Base-by-base conservation (phyloP, 2,797 vertebrate species). In the Megalops cyprinoides region DNA sequence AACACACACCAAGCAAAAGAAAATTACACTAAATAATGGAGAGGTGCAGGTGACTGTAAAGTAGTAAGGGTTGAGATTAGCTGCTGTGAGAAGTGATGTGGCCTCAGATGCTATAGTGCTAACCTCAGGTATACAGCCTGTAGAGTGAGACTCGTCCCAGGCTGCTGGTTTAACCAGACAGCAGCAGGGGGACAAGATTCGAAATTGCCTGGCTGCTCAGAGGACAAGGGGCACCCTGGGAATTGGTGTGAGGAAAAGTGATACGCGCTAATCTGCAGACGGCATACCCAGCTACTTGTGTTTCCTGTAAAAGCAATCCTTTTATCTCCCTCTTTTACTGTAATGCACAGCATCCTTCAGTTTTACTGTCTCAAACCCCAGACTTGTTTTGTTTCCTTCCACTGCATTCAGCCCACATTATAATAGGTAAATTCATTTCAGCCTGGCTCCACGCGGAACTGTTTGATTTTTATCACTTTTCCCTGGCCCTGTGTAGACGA, bases 281-380 rank as follows among this genome's bases (percentile, higher is more conserved):
- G 28, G 44, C 31, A 76, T 58, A 44, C 65, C 23, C 14, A 56
- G 44, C 81, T 62, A 60, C 89, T 92, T 86, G 84, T 79, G 88
- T 90, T 92, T 85, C 87, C 82, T 85, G 83, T 79, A 93, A 92
- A 91, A 91, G 90, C 89, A 84, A 86, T 83, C 82, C 86, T 90
- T 92, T 90, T 86, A 86, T 77, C 34, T 18, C 65, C 7, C 0
- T 62, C 31, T 62, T 28, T 31, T 28, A 14, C 42, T n/a, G 7
- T 74, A 44, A 37, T 37, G 34, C 46, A 53, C 62, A 71, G 78
- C 15, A 42, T 23, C 23, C 2, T 15, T 53, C 12, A 34, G n/a
- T 25, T 34, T 15, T 28, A 25, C 3, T 28, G 25, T 2, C 60
- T 18, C 60, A 37, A 69, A 15, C 42, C 37, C 1, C 5, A 5